Evolutionary conservation across 1,140 invertebrate genomes (phyloP).

Genomic region (Calephelis nemesis): DNA sequence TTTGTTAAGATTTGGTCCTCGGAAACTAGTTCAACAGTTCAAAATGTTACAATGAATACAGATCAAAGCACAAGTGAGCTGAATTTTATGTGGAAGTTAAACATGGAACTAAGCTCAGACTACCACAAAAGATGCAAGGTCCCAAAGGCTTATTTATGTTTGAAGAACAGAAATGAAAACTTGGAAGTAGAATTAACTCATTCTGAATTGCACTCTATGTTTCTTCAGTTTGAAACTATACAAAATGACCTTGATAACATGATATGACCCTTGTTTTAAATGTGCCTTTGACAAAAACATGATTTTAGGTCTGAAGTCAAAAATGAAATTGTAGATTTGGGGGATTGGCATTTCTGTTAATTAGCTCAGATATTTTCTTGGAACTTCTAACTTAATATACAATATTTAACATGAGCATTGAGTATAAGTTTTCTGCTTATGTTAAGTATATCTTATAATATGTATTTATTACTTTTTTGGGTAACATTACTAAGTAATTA

Average conservation of each 20-base stretch:
- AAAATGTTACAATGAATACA: slow-evolving; percentile 45
- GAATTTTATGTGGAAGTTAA: slow-evolving; percentile 61
- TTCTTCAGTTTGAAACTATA: slow-evolving; percentile 66
- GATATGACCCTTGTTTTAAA: slow-evolving; percentile 18
- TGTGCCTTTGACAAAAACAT: too few species aligned
- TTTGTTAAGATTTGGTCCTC: slow-evolving; percentile 64
- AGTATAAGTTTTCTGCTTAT: too few species aligned
- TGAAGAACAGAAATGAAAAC: slow-evolving; percentile 37
- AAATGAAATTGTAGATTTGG: neutral
- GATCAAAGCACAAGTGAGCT: slow-evolving; percentile 43
- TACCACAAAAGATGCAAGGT: slow-evolving; percentile 61
- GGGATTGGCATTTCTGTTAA: neutral
- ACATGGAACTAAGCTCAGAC: slow-evolving; percentile 66
- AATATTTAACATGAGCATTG: too few species aligned
- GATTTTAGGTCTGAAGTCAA: too few species aligned
- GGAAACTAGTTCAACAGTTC: slow-evolving; percentile 54
- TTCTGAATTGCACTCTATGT: slow-evolving; percentile 60
- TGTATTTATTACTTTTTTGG: too few species aligned
- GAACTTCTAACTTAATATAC: too few species aligned
- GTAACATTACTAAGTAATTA: too few species aligned
- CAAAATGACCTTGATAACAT: slow-evolving; percentile 69
- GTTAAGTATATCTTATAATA: too few species aligned
- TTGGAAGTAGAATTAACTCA: slow-evolving; percentile 62
- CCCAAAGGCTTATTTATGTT: slow-evolving; percentile 58
- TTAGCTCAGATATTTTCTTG: neutral